A percentile compares a stretch with the other conserved stretches of the same genome.
phyloP scores from a whole-genome alignment of 2,113 vertebrate species.

The Lynx canadensis region DNA sequence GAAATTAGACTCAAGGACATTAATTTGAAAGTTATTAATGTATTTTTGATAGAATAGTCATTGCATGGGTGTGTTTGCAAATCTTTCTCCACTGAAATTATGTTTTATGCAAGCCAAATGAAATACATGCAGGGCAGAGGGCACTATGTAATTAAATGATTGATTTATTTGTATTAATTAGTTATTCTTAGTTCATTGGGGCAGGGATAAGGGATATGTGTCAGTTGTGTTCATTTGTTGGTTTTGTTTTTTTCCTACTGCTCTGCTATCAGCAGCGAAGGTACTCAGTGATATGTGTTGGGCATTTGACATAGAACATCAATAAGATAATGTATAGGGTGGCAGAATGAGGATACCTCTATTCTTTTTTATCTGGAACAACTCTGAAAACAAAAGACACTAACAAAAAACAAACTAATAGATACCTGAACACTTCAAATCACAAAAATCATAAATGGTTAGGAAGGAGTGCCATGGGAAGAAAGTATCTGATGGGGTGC shows the following conservation, averaged over 20 bases:
- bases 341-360: not conserved
- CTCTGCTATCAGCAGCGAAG: not conserved
- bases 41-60: not conserved
- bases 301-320: not conserved
- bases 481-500: not conserved
- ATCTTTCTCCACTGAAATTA: constrained; percentile 1
- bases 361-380: not conserved
- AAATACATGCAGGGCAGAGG: not conserved
- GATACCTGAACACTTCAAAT: not conserved
- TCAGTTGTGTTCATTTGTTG: not conserved
- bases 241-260: not conserved
- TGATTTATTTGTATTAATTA: not conserved
- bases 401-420: not conserved
- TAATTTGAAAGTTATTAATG: not conserved
- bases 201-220: not conserved
- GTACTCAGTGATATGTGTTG: not conserved
- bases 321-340: not conserved
- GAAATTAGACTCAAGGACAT: not conserved
- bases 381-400: not conserved
- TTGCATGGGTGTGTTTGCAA: not conserved
- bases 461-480: not conserved
- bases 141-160: not conserved
- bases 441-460: not conserved
- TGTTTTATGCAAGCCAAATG: not conserved
- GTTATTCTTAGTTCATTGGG: not conserved